Conservation (phyloP, 2,888 invertebrate genomes). For the Leptodirus hochenwartii region DNA sequence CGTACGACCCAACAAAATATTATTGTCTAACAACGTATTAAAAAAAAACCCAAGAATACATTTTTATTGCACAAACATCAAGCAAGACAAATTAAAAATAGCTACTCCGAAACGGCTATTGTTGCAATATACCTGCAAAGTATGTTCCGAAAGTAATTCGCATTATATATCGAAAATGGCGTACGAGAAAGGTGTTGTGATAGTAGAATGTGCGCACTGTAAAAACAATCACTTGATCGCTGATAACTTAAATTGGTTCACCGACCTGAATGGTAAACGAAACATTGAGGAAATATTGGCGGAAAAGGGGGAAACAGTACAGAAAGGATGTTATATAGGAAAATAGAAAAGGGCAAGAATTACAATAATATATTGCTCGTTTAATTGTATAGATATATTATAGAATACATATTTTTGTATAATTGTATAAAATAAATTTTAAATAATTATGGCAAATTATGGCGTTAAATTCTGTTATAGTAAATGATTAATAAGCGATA, state of each 20-base stretch:
- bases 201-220: conserved; percentile 78
- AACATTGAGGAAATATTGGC: conserved; percentile 86
- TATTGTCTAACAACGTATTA: conserved; percentile 7
- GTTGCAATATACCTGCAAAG: conserved; percentile 76
- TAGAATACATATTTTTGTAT: no score
- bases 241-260: conserved; percentile 91
- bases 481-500: no score
- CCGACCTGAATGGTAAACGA: conserved; percentile 50
- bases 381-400: conserved; percentile 6
- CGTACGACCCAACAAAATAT: no score
- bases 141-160: conserved; percentile 57
- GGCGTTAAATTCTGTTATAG: no score
- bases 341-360: conserved; percentile 5
- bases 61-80: conserved; percentile 10
- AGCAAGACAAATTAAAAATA: no score
- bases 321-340: conserved; percentile 7
- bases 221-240: conserved; percentile 85
- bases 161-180: conserved; percentile 72
- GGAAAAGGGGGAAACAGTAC: conserved; percentile 54
- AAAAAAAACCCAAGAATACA: conserved; percentile 8
- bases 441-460: no score
- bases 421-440: no score
- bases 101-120: conserved; percentile 40
- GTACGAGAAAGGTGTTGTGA: conserved; percentile 79
- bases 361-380: conserved; percentile 8